These are phyloP conservation scores for Caenorhabditis doughertyi DNA, from an alignment of 2,888 invertebrate species.

Conservation along the genomic window DNA sequence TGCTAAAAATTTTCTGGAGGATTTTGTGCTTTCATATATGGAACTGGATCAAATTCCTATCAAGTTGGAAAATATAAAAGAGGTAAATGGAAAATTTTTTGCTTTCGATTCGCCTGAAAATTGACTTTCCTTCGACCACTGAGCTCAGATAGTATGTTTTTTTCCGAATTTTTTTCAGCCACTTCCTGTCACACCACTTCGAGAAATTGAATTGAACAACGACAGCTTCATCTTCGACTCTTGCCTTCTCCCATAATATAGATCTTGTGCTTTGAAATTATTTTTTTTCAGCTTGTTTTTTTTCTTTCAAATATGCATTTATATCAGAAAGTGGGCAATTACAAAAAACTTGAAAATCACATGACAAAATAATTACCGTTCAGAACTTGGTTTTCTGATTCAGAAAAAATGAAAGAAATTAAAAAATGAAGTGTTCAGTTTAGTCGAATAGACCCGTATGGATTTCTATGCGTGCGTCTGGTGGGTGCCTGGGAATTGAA, in stretches of 20 bases:
- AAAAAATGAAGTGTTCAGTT: neutral
- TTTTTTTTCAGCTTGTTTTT: neutral
- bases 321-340: neutral
- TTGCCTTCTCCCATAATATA: too few species aligned
- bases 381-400: neutral
- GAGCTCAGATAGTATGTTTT: too few species aligned
- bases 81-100: too few species aligned
- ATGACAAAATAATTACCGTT: neutral
- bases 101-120: too few species aligned
- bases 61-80: neutral
- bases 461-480: neutral
- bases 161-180: too few species aligned
- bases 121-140: too few species aligned
- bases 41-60: neutral
- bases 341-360: too few species aligned
- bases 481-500: slow-evolving; percentile 37
- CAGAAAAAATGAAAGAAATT: neutral
- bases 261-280: too few species aligned
- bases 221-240: too few species aligned
- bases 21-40: neutral
- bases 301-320: neutral
- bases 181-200: too few species aligned
- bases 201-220: too few species aligned
- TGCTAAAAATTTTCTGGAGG: neutral
- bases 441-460: slow-evolving; percentile 18